A percentile compares a stretch with the other conserved stretches of the same genome.
Conservation (phyloP, 2,113 vertebrate species). For the Illadopsis cleaveri region DNA sequence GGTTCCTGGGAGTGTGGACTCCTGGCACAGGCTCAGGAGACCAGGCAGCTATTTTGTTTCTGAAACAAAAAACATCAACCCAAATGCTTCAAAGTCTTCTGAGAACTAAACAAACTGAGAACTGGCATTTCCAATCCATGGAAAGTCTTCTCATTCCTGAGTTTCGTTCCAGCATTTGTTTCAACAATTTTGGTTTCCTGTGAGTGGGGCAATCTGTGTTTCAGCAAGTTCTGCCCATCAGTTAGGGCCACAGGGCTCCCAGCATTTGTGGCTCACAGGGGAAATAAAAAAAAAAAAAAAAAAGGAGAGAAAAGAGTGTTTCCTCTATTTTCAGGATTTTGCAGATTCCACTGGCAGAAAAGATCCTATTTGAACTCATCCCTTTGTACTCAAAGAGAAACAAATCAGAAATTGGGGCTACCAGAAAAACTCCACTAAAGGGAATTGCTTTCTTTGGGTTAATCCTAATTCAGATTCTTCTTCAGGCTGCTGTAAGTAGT, state of each 20-base stretch:
- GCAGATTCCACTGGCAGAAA: neutral
- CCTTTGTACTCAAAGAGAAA: neutral
- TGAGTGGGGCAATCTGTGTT: neutral
- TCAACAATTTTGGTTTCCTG: conserved; percentile 28
- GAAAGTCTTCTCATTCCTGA: conserved; percentile 41
- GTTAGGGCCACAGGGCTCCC: neutral
- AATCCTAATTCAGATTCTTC: neutral
- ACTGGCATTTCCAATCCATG: conserved; percentile 36
- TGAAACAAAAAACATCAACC: conserved; percentile 27
- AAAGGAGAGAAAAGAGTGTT: neutral
- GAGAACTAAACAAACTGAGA: conserved; percentile 25
- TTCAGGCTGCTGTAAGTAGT: neutral
- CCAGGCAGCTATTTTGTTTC: conserved; percentile 12
- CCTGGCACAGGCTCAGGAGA: conserved; percentile 11
- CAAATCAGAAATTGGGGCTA: neutral
- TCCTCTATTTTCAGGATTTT: neutral
- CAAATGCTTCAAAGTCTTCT: conserved; percentile 35
- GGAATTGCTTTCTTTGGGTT: neutral
- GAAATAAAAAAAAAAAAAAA: neutral
- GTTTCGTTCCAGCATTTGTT: conserved; percentile 41
- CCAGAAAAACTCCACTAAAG: neutral
- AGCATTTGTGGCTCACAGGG: neutral
- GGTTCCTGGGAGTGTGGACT: neutral
- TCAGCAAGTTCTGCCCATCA: conserved; percentile 15
- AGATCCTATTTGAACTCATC: neutral